phyloP scores from a whole-genome alignment of 2,113 vertebrate species.

The Tilapia sparmanii region DNA sequence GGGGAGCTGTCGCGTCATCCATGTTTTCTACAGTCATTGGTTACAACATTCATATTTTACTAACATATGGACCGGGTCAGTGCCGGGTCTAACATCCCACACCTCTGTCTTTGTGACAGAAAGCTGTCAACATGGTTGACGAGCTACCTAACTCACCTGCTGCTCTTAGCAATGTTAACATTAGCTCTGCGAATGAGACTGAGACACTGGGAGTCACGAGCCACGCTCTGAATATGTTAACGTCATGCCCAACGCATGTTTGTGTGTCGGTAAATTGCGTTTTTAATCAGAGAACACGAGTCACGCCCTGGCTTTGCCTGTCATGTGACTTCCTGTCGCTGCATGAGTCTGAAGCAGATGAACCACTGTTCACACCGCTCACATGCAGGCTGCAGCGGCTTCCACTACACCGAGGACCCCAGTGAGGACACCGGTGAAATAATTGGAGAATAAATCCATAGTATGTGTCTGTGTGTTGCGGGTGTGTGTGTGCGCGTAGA shows the following conservation, averaged over 20 bases:
- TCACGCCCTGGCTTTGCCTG: not conserved
- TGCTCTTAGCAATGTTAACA: not conserved
- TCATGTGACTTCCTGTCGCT: not conserved
- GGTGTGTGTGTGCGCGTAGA: not conserved
- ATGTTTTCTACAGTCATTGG: not conserved
- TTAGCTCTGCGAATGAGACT: not conserved
- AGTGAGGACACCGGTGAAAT: not conserved
- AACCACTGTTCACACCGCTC: not conserved
- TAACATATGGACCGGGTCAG: too few relatives aligned
- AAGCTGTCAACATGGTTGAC: too few relatives aligned
- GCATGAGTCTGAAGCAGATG: not conserved
- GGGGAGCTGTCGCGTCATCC: not conserved
- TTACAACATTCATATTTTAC: too few relatives aligned
- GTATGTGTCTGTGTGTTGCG: not conserved
- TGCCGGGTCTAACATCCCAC: too few relatives aligned
- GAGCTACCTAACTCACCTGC: not conserved
- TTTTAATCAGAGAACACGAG: not conserved
- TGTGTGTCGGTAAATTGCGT: not conserved
- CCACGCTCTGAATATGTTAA: not conserved
- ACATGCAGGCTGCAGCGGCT: not conserved
- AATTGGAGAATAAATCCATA: not conserved
- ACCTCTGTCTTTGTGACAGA: too few relatives aligned
- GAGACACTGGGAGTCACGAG: not conserved
- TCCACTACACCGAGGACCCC: not conserved
- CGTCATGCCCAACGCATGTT: not conserved